These are phyloP conservation scores for Gambelia wislizenii DNA, from an alignment of 2,797 vertebrate genomes.

Conservation along the genomic window DNA sequence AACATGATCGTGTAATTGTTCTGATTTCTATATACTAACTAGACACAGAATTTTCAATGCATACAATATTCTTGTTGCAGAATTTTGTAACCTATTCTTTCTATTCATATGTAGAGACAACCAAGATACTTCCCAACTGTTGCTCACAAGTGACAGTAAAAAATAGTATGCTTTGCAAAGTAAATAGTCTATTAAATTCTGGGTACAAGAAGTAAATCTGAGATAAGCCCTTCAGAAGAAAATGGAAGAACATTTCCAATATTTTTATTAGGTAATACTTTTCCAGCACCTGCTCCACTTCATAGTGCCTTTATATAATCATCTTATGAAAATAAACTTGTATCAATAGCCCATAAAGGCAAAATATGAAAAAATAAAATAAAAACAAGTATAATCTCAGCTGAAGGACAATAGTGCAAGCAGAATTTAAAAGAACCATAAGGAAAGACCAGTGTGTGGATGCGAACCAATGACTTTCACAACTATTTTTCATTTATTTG, in stretches of 20 bases:
- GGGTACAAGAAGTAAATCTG: neutral
- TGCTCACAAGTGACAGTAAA: neutral
- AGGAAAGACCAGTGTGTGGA: neutral
- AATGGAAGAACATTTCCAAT: neutral
- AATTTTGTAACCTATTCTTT: neutral
- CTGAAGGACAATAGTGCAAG: neutral
- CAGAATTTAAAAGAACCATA: neutral
- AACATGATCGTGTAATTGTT: too few species aligned
- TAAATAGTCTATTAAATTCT: neutral
- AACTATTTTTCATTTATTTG: neutral
- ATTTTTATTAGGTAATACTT: neutral
- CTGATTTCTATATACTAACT: neutral
- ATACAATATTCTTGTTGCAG: neutral
- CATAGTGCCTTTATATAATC: neutral
- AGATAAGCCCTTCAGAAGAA: neutral
- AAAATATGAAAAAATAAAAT: neutral
- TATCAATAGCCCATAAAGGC: neutral
- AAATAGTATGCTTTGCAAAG: neutral
- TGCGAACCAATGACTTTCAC: neutral
- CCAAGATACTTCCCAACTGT: neutral
- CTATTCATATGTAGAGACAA: neutral
- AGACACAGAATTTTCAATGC: conserved; percentile 9
- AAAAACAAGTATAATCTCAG: neutral
- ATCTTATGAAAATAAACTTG: neutral
- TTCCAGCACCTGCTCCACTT: neutral